phyloP scores from a whole-genome alignment of 2,888 invertebrate species.

The Melanchra persicariae region DNA sequence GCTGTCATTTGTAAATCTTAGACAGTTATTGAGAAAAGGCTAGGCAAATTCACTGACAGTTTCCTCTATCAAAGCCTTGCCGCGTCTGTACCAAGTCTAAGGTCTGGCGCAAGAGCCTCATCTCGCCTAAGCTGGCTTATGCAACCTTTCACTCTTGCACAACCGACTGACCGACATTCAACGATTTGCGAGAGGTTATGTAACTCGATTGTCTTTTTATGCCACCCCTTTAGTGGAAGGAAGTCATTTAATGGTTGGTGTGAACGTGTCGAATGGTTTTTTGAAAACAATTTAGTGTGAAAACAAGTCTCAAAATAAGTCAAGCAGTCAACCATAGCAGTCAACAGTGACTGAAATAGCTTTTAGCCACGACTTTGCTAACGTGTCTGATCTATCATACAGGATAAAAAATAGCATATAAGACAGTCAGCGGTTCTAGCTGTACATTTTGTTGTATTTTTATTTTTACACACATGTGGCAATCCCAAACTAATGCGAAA shows the following conservation, averaged over 20 bases:
- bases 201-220: conserved; percentile 81
- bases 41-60: neutral
- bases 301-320: neutral
- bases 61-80: conserved; percentile 16
- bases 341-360: no score
- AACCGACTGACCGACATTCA: conserved; percentile 88
- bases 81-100: conserved; percentile 42
- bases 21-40: no score
- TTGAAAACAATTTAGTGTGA: neutral
- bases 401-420: no score
- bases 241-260: conserved; percentile 49
- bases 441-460: no score
- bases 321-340: no score
- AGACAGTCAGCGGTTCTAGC: no score
- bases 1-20: no score
- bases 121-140: conserved; percentile 86
- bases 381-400: no score
- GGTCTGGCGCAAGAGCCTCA: conserved; percentile 76
- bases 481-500: no score
- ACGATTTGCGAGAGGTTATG: conserved; percentile 80
- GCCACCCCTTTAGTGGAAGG: conserved; percentile 68
- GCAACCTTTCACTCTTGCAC: conserved; percentile 89
- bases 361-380: no score
- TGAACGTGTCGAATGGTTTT: conserved; percentile 19
- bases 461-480: no score